Evolutionary conservation across 2,113 vertebrate species (phyloP), one percentile per base, ranked within the genome.

Genomic region (Litocranius walleri): DNA sequence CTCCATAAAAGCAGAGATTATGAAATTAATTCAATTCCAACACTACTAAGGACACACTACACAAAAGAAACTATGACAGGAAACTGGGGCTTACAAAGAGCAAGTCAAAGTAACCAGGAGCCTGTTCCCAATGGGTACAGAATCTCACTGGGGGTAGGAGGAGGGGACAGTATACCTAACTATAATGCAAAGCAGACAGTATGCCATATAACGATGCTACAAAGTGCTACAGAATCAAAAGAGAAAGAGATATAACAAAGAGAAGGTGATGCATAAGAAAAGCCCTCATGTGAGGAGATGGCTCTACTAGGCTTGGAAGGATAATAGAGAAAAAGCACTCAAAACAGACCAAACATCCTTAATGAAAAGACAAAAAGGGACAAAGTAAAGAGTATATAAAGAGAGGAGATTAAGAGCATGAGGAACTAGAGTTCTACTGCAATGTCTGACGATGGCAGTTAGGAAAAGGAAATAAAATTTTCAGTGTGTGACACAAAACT

Each of bases 21-120:
- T 78, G 80, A 64, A 88, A 78, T 30, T 71, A 50, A 90, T 90
- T 87, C 57, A 93, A 95, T 62, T 92, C 81, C 59, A 94, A 78
- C 16, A 90, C 74, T 50, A 88, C 33, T 62, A 33, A 94, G 30
- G 27, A 85, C 78, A 27, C 25, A 80, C 27, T 40, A 92, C 45
- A 88, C 23, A 2, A 59, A 97, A 94, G 27, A 48, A 86, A 95
- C 52, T 83, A 15, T 33, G 59, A 90, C 3, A 87, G 59, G 25
- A 21, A 74, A 74, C 33, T 78, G 48, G 19, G 7, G 78, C 36
- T 96, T 57, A 43, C n/a, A 91, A 91, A 91, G 59, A 86, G 29
- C 52, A 90, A 78, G 23, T 81, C 78, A 54, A 71, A 89, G 80
- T 83, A 84, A 83, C 40, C 78, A 59, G n/a, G 62, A 88, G 87